Conservation (phyloP, 2,888 invertebrate genomes). For the Drosophila gaucha region DNA sequence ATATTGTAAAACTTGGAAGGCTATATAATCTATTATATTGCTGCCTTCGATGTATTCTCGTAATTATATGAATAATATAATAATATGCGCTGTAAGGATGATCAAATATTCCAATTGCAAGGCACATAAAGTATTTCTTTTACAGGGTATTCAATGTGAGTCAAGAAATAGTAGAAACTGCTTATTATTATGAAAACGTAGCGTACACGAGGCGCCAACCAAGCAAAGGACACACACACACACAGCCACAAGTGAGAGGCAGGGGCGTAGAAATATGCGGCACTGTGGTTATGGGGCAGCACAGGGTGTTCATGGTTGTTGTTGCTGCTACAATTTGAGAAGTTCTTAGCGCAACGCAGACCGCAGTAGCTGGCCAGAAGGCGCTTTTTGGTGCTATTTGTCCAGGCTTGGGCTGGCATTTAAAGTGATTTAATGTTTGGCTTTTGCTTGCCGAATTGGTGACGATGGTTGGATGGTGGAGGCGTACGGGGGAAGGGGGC, state of each 20-base stretch:
- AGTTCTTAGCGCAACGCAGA: constrained; percentile 58
- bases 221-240: constrained; percentile 9
- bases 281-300: neutral
- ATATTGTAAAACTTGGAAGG: too few relatives aligned
- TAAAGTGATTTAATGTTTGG: constrained; percentile 80
- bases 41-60: too few relatives aligned
- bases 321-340: constrained; percentile 41
- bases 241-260: neutral
- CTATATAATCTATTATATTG: too few relatives aligned
- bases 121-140: neutral
- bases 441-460: constrained; percentile 64
- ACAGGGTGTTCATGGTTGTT: constrained; percentile 1
- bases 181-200: constrained; percentile 57
- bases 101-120: too few relatives aligned
- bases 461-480: constrained; percentile 17
- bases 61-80: too few relatives aligned
- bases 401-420: constrained; percentile 72
- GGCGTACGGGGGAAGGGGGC: constrained; percentile 15
- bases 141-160: constrained; percentile 15
- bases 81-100: too few relatives aligned
- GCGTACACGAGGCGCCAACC: constrained; percentile 26
- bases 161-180: constrained; percentile 29
- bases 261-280: neutral
- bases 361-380: constrained; percentile 28
- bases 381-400: constrained; percentile 53